Conservation (phyloP, 2,113 vertebrate genomes). For the Xerus inauris region DNA sequence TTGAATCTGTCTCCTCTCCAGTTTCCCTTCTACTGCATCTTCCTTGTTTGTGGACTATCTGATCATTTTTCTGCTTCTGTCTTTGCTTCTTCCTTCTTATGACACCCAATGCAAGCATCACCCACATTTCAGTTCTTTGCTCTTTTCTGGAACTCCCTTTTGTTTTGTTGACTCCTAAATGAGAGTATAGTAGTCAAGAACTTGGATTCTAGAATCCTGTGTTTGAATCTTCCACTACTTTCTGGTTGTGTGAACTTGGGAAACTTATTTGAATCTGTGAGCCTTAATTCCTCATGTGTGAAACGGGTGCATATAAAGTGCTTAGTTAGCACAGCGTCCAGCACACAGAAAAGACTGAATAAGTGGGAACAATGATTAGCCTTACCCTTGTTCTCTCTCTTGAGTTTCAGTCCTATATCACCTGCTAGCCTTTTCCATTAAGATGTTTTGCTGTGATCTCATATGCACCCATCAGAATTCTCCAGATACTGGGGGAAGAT, state of each 20-base stretch:
- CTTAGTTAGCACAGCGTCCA: neutral
- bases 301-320: neutral
- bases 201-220: neutral
- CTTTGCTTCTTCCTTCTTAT: neutral
- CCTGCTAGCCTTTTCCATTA: slow-evolving; percentile 2
- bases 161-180: neutral
- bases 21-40: neutral
- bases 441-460: neutral
- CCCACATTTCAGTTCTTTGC: neutral
- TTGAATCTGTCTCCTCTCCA: neutral
- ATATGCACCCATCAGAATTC: slow-evolving; percentile 6
- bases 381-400: slow-evolving; percentile 16
- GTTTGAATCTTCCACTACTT: slow-evolving; percentile 30
- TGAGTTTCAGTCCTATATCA: neutral
- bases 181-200: neutral
- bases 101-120: neutral
- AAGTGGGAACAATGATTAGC: neutral
- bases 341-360: neutral
- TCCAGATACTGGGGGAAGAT: neutral
- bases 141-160: neutral
- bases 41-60: neutral
- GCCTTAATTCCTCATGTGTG: slow-evolving; percentile 7
- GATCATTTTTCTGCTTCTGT: neutral
- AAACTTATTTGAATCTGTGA: slow-evolving; percentile 44
- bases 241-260: neutral